Base-by-base conservation (phyloP, 1,140 invertebrate species). In the Phocides pigmalion region DNA sequence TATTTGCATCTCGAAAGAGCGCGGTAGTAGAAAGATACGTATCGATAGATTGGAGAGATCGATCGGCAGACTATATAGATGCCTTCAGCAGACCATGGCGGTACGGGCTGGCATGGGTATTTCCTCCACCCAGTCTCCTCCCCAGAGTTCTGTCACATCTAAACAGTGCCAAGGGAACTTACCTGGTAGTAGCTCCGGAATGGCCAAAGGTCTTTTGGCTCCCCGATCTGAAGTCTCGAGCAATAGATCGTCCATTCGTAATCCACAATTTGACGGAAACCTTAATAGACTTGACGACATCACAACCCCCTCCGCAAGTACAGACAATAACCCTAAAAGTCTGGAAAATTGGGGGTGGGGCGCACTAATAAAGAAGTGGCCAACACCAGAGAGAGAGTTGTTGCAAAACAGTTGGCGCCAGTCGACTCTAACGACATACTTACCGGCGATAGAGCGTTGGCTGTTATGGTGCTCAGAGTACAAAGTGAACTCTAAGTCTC, bases 141-240 rank as follows among this genome's bases (percentile, higher is more conserved):
- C 66, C 66, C 0, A 19, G 54, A 41, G 54, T 68, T 2, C 15
- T 72, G 25, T 9, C 44, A 6, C 65, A 72, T 6, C 28, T 72
- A 16, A 65, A 72, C 20, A 9, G 6, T 8, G 62, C 66, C 22
- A 44, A 44, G 22, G 62, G 70, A 25, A 19, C 39, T 5, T 70
- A 14, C 58, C 35, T 82, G 12, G 28, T 65, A 6, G 28, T 81
- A 46, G 79, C 67, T 9, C 75, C 79, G 3, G 16, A 50, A 15
- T 83, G 79, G 76, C 59, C 72, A 56, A 68, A 70, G 35, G 66
- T 68, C 5, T 81, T 73, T 51, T 75, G 74, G 78, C 63, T 66
- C 56, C 62, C 70, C 16, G 73, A 80, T 37, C 68, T 79, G 2
- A 37, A 54, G 16, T 19, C 35, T 0, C 14, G 76, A 62, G 41